Evolutionary conservation across 2,888 invertebrate genomes (phyloP).

Genomic region (Operophtera brumata): DNA sequence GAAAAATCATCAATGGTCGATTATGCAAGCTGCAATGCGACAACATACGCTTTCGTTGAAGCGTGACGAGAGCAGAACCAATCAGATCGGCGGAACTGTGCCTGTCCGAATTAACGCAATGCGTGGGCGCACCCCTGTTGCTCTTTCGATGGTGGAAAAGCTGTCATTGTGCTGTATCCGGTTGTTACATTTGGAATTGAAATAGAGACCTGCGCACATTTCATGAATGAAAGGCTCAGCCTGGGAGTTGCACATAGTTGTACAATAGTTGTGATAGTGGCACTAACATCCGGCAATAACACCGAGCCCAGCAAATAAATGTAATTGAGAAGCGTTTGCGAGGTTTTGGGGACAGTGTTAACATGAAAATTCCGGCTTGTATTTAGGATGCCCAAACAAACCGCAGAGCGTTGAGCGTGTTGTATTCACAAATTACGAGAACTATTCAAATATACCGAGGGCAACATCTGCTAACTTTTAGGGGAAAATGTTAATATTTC

Average conservation of each 20-base stretch:
- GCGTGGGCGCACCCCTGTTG: constrained; percentile 67
- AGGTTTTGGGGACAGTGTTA: constrained; percentile 18
- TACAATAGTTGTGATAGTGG: constrained; percentile 23
- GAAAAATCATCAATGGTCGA: constrained; percentile 60
- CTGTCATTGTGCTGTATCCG: constrained; percentile 56
- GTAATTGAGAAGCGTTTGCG: constrained; percentile 17
- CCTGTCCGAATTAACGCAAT: constrained; percentile 66
- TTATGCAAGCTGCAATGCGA: constrained; percentile 60
- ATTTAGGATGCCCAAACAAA: constrained; percentile 13
- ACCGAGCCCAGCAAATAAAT: constrained; percentile 25
- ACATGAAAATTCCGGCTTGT: constrained; percentile 19
- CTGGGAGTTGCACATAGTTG: constrained; percentile 26
- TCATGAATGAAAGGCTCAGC: constrained; percentile 30
- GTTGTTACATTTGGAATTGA: constrained; percentile 38
- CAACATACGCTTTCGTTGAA: constrained; percentile 60
- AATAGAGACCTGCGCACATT: constrained; percentile 29
- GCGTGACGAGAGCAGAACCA: constrained; percentile 57
- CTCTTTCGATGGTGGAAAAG: constrained; percentile 54
- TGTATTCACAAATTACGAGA: constrained; percentile 18
- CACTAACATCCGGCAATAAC: constrained; percentile 24
- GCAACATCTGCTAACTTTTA: constrained; percentile 3
- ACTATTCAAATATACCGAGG: constrained; percentile 16
- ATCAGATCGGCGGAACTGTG: constrained; percentile 73
- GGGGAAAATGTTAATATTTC: neutral
- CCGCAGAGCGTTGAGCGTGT: constrained; percentile 9